Base-by-base conservation (phyloP, 2,888 invertebrate species). In the Subacronicta megacephala region DNA sequence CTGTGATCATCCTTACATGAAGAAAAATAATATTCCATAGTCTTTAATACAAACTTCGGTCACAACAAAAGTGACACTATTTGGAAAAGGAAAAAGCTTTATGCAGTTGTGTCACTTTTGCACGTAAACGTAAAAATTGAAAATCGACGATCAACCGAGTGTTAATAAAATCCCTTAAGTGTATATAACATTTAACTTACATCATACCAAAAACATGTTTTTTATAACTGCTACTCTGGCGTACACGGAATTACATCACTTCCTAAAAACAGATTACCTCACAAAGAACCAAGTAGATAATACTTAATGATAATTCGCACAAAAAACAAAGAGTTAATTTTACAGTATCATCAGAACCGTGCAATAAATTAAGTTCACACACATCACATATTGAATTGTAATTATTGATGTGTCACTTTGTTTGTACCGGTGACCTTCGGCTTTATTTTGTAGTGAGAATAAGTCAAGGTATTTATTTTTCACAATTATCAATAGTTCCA, bases 381-480 rank as follows among this genome's bases (percentile, higher is more conserved):
- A 47, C 13, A 55, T 50, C 53, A 60, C 58, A 55, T 62, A 62
- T 41, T 58, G 77, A 77, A 77, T 77, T 75, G 59, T 68, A 71
- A 75, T 70, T 42, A 63, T 59, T 43, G 23, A 53, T 72, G 68
- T 73, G 38, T 69, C 78, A 72, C 13, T 16, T 29, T 41, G 46
- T 57, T 47, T 42, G 45, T 60, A 38, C 37, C 29, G 20, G 15
- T 23, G 47, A 60, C 76, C 69, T 72, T 52, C 56, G 29, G 41
- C 18, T 20, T n/a, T 20, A 41, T 41, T 23, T 41, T 46, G 17
- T 33, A 15, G 7, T 38, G 7, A 33, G 15, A 33, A 54, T 44
- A 62, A 35, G 20, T 54, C 51, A 61, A 61, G 45, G n/a, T 49
- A 54, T 49, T 17, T 43, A 26, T 52, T 47, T 46, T 26, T 40